Evolutionary conservation across 2,113 vertebrate species (phyloP).

Genomic region (Grus americana): DNA sequence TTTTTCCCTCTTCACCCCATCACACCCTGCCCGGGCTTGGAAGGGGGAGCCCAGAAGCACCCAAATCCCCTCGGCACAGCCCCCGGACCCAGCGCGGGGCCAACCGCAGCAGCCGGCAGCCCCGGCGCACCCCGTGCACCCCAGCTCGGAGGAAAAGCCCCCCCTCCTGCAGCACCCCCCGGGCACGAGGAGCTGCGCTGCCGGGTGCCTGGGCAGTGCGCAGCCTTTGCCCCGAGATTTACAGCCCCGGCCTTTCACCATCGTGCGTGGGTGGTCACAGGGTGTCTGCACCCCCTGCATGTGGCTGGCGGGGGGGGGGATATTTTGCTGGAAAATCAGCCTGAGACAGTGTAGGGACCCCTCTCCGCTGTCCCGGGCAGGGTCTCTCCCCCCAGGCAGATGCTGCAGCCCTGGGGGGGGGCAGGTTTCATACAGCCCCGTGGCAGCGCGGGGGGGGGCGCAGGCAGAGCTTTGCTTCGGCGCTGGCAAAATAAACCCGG

Average conservation of each 20-base stretch:
- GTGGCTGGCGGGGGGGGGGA: too few species aligned
- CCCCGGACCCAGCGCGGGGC: neutral
- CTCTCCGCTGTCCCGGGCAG: neutral
- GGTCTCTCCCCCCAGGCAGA: neutral
- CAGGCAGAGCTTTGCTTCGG: neutral
- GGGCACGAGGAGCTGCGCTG: neutral
- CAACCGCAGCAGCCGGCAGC: neutral
- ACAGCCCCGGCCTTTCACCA: neutral
- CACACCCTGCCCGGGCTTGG: neutral
- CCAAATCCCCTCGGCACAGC: neutral
- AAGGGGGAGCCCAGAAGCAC: neutral
- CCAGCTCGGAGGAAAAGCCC: neutral
- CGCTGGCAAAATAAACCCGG: too few species aligned
- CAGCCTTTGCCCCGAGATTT: neutral
- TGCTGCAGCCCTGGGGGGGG: neutral
- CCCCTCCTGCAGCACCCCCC: fast-evolving
- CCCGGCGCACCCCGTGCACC: fast-evolving
- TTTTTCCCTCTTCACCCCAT: neutral
- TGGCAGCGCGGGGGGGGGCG: too few species aligned
- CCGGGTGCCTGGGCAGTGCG: fast-evolving
- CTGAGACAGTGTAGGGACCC: neutral
- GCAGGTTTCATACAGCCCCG: neutral
- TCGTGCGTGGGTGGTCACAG: fast-evolving
- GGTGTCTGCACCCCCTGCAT: neutral
- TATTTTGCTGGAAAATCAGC: neutral